Evolutionary conservation across 2,113 vertebrate genomes (phyloP), one percentile per base, ranked within the genome.

Genomic region (Carollia perspicillata): DNA sequence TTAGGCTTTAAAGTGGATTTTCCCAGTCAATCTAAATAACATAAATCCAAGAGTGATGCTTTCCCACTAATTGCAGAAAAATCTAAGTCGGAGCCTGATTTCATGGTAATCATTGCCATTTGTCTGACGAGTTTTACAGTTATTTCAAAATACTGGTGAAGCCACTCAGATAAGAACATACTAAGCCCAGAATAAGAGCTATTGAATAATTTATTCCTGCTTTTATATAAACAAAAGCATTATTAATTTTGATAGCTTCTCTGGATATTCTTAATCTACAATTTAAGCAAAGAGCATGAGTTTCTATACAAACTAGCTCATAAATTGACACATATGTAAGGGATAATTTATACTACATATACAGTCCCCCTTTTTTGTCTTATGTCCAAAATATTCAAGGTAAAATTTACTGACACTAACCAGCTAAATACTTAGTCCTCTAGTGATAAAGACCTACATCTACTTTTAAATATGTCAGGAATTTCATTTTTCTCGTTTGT

Each of bases 11-110:
- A 97, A 98, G 98, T 98, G 98, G 99, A 99, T 99, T 99, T 99
- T 98, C 98, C 98, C 98, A 98, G 99, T 99, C 99, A 99, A 99
- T 99, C 98, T 99, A 98, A 98, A 98, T 99, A 99, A 98, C 99
- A 98, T 98, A 99, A 99, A 99, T 98, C 99, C 98, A 98, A 97
- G 94, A 97, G 97, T 94, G 98, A 98, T 98, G 98, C 98, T 84
- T 98, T 98, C 93, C 58, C 97, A 98, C 98, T 98, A 99, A 99
- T 98, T 98, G 89, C 89, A 95, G 98, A 98, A 98, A 98, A 99
- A 98, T 98, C 98, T 97, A 99, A 98, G 98, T 99, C 97, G 95
- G 98, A 98, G 98, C 97, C 98, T 99, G 98, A 99, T 99, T 99
- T 99, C 98, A 98, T 98, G 94, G 98, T 99, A 99, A 99, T 99